These are phyloP conservation scores for Sphecodes monilicornis DNA, from an alignment of 2,888 invertebrate species.

Conservation along the genomic window DNA sequence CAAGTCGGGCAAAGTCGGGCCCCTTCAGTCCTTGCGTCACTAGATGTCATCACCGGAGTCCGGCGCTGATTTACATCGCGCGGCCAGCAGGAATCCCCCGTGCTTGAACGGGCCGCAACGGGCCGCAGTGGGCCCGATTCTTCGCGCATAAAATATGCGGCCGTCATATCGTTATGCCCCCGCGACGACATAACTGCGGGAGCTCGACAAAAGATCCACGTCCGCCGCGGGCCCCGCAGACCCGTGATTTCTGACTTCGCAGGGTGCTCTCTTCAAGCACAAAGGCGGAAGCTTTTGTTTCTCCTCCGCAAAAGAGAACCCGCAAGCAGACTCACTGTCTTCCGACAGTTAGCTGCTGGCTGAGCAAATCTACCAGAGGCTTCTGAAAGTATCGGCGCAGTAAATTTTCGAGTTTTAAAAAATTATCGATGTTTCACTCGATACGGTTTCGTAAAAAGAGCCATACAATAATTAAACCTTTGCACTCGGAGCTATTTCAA, in stretches of 20 bases:
- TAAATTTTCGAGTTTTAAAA: too few relatives aligned
- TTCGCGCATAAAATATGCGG: constrained; percentile 81
- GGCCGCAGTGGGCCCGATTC: constrained; percentile 50
- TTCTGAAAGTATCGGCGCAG: too few relatives aligned
- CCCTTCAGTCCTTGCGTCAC: constrained; percentile 79
- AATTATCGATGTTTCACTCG: too few relatives aligned
- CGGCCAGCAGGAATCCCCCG: constrained; percentile 56
- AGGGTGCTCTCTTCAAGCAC: constrained; percentile 8
- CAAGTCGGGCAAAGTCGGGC: constrained; percentile 46
- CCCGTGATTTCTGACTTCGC: constrained; percentile 6
- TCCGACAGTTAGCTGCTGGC: not conserved
- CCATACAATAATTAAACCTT: too few relatives aligned
- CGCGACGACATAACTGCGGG: constrained; percentile 64
- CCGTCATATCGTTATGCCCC: constrained; percentile 81
- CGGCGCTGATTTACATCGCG: constrained; percentile 80
- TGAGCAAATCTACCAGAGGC: not conserved
- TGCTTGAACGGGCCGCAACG: not conserved
- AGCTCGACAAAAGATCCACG: constrained; percentile 65
- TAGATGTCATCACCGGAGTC: constrained; percentile 77
- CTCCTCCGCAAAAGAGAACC: not conserved
- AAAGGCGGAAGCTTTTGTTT: constrained; percentile 10
- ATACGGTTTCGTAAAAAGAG: too few relatives aligned
- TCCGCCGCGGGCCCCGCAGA: not conserved
- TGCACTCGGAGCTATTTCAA: too few relatives aligned
- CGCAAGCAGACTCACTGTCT: not conserved